Conservation (phyloP, 1,140 invertebrate genomes). For the Zaprionus tsacasi region DNA sequence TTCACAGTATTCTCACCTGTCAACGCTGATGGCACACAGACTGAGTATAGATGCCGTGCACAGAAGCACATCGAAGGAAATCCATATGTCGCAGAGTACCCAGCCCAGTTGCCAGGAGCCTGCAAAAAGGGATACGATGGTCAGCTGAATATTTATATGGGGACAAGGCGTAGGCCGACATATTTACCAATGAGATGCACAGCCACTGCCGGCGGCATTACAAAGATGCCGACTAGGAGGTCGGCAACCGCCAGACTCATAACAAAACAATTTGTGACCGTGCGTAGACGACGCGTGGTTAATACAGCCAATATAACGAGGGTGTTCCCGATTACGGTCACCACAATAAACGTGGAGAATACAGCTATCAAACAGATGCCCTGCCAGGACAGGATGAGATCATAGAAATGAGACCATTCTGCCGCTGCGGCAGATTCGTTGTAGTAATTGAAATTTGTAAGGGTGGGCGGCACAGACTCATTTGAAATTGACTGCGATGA, state of each 20-base stretch:
- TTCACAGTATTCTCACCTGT: slow-evolving; percentile 84
- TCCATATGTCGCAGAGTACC: slow-evolving; percentile 94
- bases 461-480: slow-evolving; percentile 32
- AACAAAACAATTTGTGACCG: slow-evolving; percentile 97
- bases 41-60: slow-evolving; percentile 94
- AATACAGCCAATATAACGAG: slow-evolving; percentile 95
- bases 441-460: slow-evolving; percentile 66
- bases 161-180: background rate
- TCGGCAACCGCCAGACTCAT: slow-evolving; percentile 96
- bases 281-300: slow-evolving; percentile 94
- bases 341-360: slow-evolving; percentile 87
- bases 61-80: slow-evolving; percentile 95
- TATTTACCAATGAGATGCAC: slow-evolving; percentile 87
- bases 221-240: slow-evolving; percentile 95
- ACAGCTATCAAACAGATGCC: slow-evolving; percentile 83
- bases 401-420: slow-evolving; percentile 80
- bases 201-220: slow-evolving; percentile 96
- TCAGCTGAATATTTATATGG: background rate
- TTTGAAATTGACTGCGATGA: slow-evolving; percentile 42
- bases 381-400: slow-evolving; percentile 79
- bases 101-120: slow-evolving; percentile 92
- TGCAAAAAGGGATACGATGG: slow-evolving; percentile 64
- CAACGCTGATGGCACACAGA: slow-evolving; percentile 92
- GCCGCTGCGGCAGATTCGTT: slow-evolving; percentile 74
- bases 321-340: slow-evolving; percentile 92